Percentiles rank a stretch among this genome's conserved stretches.
phyloP scores from a whole-genome alignment of 2,113 vertebrate genomes.

The Coptodon rendalli region DNA sequence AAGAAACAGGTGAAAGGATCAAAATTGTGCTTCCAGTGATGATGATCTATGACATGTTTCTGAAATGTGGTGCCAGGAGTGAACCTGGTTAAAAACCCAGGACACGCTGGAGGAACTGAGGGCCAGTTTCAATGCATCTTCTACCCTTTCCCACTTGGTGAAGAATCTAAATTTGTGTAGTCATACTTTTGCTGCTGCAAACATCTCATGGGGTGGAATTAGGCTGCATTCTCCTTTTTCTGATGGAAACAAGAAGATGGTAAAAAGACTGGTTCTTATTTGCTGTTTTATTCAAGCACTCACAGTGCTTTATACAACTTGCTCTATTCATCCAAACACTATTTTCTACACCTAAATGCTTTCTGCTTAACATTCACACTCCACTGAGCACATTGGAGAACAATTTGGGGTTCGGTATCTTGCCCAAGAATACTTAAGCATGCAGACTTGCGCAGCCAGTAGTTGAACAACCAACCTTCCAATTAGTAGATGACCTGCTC shows the following conservation, averaged over 20 bases:
- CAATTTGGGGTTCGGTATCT: neutral
- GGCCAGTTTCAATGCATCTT: neutral
- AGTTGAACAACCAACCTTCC: fast-evolving
- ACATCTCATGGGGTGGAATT: neutral
- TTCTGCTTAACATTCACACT: neutral
- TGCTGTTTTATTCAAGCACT: neutral
- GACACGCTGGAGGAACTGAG: neutral
- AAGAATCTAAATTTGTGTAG: neutral
- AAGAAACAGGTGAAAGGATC: neutral
- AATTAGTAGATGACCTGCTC: neutral
- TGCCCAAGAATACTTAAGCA: neutral
- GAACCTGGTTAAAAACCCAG: neutral
- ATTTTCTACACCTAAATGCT: neutral
- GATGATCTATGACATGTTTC: neutral
- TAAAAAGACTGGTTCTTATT: neutral
- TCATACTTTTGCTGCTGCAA: neutral
- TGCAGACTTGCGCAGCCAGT: neutral
- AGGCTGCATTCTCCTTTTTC: neutral
- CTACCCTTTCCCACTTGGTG: neutral
- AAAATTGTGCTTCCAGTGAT: neutral
- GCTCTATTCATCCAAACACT: neutral
- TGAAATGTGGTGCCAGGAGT: neutral
- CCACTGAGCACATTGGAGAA: neutral
- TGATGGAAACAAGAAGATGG: neutral
- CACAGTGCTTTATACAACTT: neutral